Conservation (phyloP, 2,888 invertebrate species). For the Suillia variegata region DNA sequence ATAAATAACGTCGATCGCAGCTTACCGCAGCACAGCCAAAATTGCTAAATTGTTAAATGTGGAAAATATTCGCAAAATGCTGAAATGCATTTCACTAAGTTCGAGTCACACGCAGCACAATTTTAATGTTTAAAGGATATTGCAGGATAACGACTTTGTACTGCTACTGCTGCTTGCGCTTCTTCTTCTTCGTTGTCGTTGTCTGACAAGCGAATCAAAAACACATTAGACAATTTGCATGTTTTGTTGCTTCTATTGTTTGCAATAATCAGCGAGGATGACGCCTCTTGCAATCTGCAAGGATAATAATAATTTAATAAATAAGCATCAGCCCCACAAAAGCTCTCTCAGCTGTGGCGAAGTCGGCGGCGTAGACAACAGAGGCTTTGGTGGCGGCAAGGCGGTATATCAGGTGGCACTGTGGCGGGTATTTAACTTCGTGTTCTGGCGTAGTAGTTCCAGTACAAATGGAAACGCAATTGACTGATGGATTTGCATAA, state of each 20-base stretch:
- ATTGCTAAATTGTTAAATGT: no score
- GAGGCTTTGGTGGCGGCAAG: neutral
- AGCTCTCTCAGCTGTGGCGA: neutral
- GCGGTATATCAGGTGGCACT: neutral
- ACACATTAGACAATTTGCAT: neutral
- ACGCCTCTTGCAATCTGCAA: neutral
- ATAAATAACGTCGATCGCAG: no score
- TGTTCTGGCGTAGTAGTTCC: no score
- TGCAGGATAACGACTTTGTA: no score
- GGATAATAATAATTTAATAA: neutral
- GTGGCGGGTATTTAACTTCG: neutral
- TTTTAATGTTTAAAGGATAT: no score
- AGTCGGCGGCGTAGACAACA: neutral
- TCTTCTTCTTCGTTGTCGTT: no score
- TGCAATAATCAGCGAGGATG: no score
- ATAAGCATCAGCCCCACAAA: neutral
- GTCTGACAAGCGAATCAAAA: slow-evolving; percentile 3
- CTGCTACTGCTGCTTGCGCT: no score
- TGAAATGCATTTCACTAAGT: no score
- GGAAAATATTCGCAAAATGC: no score
- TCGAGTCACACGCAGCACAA: no score
- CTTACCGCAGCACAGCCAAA: no score
- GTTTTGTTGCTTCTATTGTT: neutral
- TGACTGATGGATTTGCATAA: slow-evolving; percentile 26
- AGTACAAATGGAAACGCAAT: neutral